Conservation (phyloP, 2,113 vertebrate genomes). For the Grus americana region DNA sequence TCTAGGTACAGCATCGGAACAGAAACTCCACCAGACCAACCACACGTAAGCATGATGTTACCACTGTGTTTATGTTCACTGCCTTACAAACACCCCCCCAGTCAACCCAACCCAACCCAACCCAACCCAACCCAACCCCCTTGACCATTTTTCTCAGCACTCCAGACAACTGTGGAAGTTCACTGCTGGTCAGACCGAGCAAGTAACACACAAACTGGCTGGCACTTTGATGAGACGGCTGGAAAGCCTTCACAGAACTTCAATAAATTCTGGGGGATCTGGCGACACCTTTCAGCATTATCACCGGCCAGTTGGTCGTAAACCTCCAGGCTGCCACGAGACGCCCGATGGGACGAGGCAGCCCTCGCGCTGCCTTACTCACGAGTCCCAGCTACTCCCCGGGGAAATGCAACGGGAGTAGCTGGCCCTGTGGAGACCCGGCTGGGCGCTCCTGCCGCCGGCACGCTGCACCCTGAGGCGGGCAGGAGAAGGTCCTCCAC, state of each 20-base stretch:
- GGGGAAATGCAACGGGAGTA: too few species aligned
- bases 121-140: neutral
- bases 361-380: neutral
- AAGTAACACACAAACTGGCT: rapidly evolving
- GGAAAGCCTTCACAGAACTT: neutral
- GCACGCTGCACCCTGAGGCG: neutral
- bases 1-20: neutral
- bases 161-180: neutral
- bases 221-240: too few species aligned
- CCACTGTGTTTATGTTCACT: neutral
- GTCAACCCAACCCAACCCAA: neutral
- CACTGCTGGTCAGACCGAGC: neutral
- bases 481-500: neutral
- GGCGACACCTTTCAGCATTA: neutral
- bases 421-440: neutral
- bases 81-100: neutral
- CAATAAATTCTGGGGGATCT: too few species aligned
- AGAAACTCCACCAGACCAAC: neutral
- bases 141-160: neutral
- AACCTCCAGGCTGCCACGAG: neutral
- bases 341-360: neutral
- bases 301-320: neutral
- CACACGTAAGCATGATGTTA: rapidly evolving
- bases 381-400: too few species aligned
- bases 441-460: too few species aligned